A percentile compares a stretch with the other conserved stretches of the same genome.
Evolutionary conservation across 2,888 invertebrate species (phyloP).

Genomic region (Gryllus longicercus): DNA sequence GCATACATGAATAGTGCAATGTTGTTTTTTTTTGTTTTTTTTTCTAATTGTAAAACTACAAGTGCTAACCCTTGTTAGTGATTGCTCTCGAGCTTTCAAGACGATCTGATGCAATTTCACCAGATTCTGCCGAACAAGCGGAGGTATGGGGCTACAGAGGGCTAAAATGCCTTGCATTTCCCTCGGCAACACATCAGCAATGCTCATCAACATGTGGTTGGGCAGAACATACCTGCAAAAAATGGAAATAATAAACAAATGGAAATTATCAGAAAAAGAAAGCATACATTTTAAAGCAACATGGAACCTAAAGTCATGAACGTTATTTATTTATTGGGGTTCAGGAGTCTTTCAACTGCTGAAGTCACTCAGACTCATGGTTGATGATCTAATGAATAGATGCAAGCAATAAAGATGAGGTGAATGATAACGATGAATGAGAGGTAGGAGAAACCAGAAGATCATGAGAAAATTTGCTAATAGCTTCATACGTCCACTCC

Average conservation of each 20-base stretch:
- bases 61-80: slow-evolving; percentile 53
- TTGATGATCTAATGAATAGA: too few species aligned
- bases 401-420: too few species aligned
- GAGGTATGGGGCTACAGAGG: slow-evolving; percentile 90
- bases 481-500: too few species aligned
- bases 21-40: background rate
- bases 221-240: slow-evolving; percentile 79
- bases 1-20: background rate
- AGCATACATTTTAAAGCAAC: too few species aligned
- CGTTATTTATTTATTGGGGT: too few species aligned
- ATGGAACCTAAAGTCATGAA: too few species aligned
- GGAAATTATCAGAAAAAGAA: too few species aligned
- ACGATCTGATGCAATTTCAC: slow-evolving; percentile 63
- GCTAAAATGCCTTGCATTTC: slow-evolving; percentile 91
- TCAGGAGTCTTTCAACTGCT: too few species aligned
- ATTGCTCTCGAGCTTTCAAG: slow-evolving; percentile 65
- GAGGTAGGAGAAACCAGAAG: too few species aligned
- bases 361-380: too few species aligned
- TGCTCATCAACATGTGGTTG: slow-evolving; percentile 90
- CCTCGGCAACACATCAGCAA: slow-evolving; percentile 81
- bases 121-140: slow-evolving; percentile 60
- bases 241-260: slow-evolving; percentile 23
- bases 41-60: background rate
- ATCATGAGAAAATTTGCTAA: too few species aligned
- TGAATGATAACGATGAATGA: too few species aligned